These are phyloP conservation scores for Aphidius ervi DNA, from an alignment of 1,140 invertebrate genomes.

Conservation along the genomic window DNA sequence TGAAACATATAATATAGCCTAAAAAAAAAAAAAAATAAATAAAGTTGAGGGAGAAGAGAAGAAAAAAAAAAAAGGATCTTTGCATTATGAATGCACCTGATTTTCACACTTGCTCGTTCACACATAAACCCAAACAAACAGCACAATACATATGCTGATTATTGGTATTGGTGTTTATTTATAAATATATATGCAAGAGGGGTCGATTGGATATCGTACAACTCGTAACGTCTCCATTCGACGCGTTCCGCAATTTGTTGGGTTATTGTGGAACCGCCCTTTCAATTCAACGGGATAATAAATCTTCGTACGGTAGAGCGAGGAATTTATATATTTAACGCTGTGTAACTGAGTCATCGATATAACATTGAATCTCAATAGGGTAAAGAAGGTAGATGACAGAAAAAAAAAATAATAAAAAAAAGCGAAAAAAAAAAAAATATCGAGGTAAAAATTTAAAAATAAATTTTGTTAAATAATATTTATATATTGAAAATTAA, in stretches of 20 bases:
- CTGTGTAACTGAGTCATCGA: constrained; percentile 11
- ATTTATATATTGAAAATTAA: no score
- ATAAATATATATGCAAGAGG: constrained; percentile 4
- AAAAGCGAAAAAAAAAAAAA: no score
- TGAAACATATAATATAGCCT: not conserved
- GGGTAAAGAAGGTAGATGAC: no score
- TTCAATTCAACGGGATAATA: constrained; percentile 36
- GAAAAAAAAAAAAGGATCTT: constrained; percentile 12
- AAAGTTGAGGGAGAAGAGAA: not conserved
- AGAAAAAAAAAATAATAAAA: no score
- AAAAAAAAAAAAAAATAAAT: no score
- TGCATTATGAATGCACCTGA: constrained; percentile 49
- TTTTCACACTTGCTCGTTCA: constrained; percentile 49
- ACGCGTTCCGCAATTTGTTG: constrained; percentile 38
- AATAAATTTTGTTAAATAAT: no score
- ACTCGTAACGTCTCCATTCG: constrained; percentile 43
- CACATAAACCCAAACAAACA: not conserved
- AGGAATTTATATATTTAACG: constrained; percentile 17
- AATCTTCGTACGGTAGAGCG: constrained; percentile 26
- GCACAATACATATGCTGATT: no score
- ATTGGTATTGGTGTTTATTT: not conserved
- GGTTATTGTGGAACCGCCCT: constrained; percentile 39
- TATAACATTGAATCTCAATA: not conserved
- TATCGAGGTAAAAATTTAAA: no score
- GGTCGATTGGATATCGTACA: constrained; percentile 11